A percentile compares a stretch with the other conserved stretches of the same genome.
Evolutionary conservation across 2,888 invertebrate genomes (phyloP).

Genomic region (Listrodromus nycthemerus): DNA sequence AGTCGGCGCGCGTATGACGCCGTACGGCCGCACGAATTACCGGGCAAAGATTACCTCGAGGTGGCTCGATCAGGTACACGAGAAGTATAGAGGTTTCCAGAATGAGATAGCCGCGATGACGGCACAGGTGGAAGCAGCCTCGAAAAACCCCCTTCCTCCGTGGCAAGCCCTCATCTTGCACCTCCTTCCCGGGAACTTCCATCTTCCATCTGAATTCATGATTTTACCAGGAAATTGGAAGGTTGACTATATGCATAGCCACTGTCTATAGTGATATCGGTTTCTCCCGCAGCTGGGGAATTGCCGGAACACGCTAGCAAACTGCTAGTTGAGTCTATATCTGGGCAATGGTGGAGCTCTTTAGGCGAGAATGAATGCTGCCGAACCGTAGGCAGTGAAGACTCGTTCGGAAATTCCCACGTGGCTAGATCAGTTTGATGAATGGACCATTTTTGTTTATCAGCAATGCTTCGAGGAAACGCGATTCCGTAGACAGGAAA

Average conservation of each 20-base stretch:
- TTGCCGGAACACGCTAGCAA: slow-evolving; percentile 33
- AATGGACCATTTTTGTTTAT: neutral
- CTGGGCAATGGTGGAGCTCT: neutral
- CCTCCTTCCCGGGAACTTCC: slow-evolving; percentile 35
- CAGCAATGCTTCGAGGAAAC: neutral
- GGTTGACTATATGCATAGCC: slow-evolving; percentile 41
- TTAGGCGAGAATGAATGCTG: neutral
- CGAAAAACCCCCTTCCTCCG: slow-evolving; percentile 35
- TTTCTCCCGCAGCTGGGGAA: slow-evolving; percentile 27
- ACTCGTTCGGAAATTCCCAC: neutral
- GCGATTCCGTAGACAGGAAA: neutral
- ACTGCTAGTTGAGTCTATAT: slow-evolving; percentile 16
- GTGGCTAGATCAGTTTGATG: neutral
- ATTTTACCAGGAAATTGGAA: slow-evolving; percentile 65
- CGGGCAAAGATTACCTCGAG: slow-evolving; percentile 56
- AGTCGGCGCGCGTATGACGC: slow-evolving; percentile 46
- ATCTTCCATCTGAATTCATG: slow-evolving; percentile 45
- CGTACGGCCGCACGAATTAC: slow-evolving; percentile 62
- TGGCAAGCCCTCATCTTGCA: slow-evolving; percentile 44
- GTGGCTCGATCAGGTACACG: slow-evolving; percentile 41
- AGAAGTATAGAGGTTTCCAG: slow-evolving; percentile 23
- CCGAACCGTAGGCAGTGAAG: neutral
- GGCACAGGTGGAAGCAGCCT: slow-evolving; percentile 42
- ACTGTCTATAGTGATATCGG: slow-evolving; percentile 7
- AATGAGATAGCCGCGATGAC: slow-evolving; percentile 42